Evolutionary conservation across 2,797 vertebrate genomes (phyloP).

Genomic region (Sciurus vulgaris): DNA sequence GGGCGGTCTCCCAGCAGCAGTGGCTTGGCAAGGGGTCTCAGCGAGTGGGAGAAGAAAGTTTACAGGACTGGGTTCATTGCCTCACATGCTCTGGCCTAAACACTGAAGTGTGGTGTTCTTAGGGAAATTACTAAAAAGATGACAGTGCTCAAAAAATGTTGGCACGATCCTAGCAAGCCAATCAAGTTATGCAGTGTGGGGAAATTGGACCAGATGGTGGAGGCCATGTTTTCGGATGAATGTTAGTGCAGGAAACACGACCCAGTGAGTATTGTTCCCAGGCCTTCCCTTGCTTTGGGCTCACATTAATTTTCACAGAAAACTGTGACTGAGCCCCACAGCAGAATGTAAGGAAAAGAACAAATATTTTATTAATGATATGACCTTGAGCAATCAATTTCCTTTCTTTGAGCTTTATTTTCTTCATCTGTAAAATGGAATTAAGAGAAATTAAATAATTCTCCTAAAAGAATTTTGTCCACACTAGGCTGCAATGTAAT

Average conservation of each 20-base stretch:
- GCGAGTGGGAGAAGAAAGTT: background rate
- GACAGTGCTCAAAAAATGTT: constrained; percentile 62
- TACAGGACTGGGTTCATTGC: background rate
- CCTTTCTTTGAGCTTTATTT: constrained; percentile 28
- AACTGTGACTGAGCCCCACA: background rate
- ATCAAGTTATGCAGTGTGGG: constrained; percentile 31
- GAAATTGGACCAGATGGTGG: constrained; percentile 57
- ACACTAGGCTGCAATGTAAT: background rate
- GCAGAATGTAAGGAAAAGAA: background rate
- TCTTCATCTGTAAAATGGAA: background rate
- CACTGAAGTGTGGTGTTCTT: constrained; percentile 5
- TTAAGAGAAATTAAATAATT: constrained; percentile 47
- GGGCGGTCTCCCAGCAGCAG: constrained; percentile 78
- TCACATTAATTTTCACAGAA: constrained; percentile 26
- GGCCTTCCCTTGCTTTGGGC: background rate
- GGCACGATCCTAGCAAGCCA: constrained; percentile 42
- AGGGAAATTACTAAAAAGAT: constrained; percentile 59
- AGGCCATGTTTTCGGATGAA: background rate
- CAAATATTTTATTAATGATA: background rate
- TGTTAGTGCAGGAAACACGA: constrained; percentile 22
- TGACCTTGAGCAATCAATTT: background rate
- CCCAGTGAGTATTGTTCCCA: background rate
- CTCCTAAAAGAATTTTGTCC: constrained; percentile 29
- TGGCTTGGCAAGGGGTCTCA: constrained; percentile 55
- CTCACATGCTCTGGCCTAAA: constrained; percentile 53